Conservation (phyloP, 2,113 vertebrate species). For the Periophthalmus modestus region DNA sequence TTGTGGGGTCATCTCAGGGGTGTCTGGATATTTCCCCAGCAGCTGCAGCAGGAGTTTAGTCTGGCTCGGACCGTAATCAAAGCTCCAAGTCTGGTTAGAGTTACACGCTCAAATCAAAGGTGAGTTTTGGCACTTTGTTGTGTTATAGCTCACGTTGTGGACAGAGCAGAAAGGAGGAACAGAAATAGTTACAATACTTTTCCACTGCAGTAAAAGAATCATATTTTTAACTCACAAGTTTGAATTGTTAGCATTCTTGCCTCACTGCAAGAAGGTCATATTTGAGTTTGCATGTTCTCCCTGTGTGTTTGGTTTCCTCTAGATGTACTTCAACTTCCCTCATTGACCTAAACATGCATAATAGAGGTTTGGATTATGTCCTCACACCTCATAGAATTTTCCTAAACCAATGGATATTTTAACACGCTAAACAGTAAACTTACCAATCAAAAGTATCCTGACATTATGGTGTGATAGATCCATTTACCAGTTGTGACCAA, state of each 20-base stretch:
- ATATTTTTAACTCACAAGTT: neutral
- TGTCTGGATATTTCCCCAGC: slow-evolving; percentile 71
- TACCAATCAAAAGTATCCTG: too few species aligned
- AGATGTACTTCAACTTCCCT: neutral
- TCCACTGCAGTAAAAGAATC: neutral
- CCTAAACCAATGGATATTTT: too few species aligned
- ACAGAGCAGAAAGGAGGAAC: slow-evolving; percentile 36
- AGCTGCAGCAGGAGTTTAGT: slow-evolving; percentile 69
- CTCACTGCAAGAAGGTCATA: neutral
- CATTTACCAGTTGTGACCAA: too few species aligned
- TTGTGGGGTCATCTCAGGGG: slow-evolving; percentile 74
- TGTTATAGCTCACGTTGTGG: slow-evolving; percentile 32
- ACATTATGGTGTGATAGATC: too few species aligned
- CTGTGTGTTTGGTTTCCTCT: neutral
- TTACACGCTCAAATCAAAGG: slow-evolving; percentile 55
- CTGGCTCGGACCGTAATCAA: slow-evolving; percentile 60
- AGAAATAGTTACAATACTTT: slow-evolving; percentile 15
- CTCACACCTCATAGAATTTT: too few species aligned
- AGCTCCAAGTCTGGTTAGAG: slow-evolving; percentile 58
- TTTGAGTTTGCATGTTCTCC: neutral
- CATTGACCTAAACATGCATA: neutral
- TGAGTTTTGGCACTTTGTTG: slow-evolving; percentile 51
- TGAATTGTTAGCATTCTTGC: neutral
- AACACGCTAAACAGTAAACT: too few species aligned
- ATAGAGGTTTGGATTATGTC: too few species aligned